phyloP scores from a whole-genome alignment of 2,888 invertebrate species.

The Neoitamus cyanurus region DNA sequence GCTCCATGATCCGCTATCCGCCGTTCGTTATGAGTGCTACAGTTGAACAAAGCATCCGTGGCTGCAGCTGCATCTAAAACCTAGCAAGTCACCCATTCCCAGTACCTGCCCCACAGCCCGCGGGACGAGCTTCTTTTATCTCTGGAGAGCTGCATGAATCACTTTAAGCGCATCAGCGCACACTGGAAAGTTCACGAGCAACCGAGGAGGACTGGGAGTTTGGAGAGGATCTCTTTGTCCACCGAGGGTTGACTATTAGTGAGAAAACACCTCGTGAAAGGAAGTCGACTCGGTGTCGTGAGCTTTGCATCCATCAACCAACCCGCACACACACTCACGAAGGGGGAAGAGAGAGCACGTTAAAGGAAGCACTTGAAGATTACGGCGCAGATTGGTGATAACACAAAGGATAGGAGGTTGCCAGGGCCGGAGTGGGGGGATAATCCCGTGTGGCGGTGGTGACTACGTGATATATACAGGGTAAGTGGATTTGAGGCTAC shows the following conservation, averaged over 20 bases:
- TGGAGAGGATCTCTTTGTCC: not conserved
- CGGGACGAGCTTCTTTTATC: not conserved
- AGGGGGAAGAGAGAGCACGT: not conserved
- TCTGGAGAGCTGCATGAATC: constrained; percentile 8
- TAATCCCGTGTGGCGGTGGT: not conserved
- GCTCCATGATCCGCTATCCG: not conserved
- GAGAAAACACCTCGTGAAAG: constrained; percentile 7
- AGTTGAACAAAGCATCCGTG: not conserved
- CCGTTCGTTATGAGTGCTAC: not conserved
- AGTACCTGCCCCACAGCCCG: not conserved
- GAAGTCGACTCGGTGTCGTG: not conserved
- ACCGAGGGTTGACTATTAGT: not conserved
- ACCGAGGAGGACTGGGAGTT: not conserved
- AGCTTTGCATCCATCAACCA: not conserved
- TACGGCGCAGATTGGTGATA: constrained; percentile 7
- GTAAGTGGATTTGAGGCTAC: not conserved
- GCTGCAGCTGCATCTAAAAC: not conserved
- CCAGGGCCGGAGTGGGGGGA: not conserved
- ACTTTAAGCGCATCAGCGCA: constrained; percentile 11
- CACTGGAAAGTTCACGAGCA: not conserved
- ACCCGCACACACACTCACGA: not conserved
- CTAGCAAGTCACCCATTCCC: not conserved
- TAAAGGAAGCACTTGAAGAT: constrained; percentile 8
- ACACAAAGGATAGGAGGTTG: not conserved
- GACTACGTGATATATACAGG: not conserved